These are phyloP conservation scores for Ditylenchus dipsaci DNA, from an alignment of 1,140 invertebrate species.

Conservation along the genomic window DNA sequence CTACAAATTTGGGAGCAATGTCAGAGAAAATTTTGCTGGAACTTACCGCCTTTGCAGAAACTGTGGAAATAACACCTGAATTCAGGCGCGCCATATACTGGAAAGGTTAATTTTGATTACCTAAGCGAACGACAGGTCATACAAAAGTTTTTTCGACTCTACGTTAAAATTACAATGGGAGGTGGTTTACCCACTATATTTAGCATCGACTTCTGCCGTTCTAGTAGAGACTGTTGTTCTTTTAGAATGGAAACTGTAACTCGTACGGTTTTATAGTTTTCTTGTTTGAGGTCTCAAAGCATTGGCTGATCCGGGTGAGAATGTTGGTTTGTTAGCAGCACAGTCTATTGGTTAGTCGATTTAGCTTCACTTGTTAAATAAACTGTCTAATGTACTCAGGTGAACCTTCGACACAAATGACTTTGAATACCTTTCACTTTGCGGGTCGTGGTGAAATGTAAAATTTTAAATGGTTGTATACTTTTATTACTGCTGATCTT, in stretches of 20 bases:
- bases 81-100: constrained; percentile 44
- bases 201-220: too few species aligned
- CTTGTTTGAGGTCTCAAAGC: constrained; percentile 66
- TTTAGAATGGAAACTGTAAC: too few species aligned
- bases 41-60: constrained; percentile 11
- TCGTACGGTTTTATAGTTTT: background rate
- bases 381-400: too few species aligned
- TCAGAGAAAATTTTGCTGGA: constrained; percentile 49
- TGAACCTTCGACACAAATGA: constrained; percentile 99
- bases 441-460: constrained; percentile 95
- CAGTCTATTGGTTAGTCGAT: constrained; percentile 76
- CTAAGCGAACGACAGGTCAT: too few species aligned
- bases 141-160: too few species aligned
- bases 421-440: constrained; percentile 98
- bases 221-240: too few species aligned
- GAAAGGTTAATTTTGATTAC: constrained; percentile 49
- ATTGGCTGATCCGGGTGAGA: constrained; percentile 81
- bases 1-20: constrained; percentile 48
- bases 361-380: too few species aligned
- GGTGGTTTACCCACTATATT: too few species aligned
- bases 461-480: too few species aligned
- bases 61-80: constrained; percentile 14
- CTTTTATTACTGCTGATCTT: too few species aligned
- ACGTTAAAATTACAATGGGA: too few species aligned
- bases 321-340: constrained; percentile 88